These are phyloP conservation scores for Camponotus fellah DNA, from an alignment of 2,888 invertebrate species.

Conservation along the genomic window DNA sequence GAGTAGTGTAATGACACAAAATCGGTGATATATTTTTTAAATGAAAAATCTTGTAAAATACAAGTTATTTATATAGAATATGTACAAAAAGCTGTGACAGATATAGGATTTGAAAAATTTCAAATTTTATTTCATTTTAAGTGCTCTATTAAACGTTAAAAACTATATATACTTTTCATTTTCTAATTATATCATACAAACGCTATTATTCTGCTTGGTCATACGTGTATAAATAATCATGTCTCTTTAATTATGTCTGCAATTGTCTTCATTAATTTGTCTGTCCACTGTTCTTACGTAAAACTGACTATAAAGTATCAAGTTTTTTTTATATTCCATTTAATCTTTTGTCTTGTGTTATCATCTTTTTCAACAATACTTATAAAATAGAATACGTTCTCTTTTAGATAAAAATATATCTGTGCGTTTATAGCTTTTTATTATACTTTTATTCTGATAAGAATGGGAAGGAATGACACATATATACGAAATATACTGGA, in stretches of 20 bases:
- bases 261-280: background rate
- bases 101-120: background rate
- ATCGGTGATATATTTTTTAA: background rate
- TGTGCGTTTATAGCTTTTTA: background rate
- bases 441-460: background rate
- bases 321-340: background rate
- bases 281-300: background rate
- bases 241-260: background rate
- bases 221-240: constrained; percentile 5
- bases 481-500: background rate
- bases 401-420: background rate
- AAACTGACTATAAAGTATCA: background rate
- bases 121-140: background rate
- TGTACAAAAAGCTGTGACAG: background rate
- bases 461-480: background rate
- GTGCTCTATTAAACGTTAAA: background rate
- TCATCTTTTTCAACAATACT: background rate
- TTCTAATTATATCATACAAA: constrained; percentile 25
- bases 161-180: background rate
- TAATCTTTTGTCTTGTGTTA: background rate
- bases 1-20: background rate
- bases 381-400: background rate
- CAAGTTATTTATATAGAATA: background rate
- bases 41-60: constrained; percentile 3
- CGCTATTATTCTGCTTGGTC: constrained; percentile 9